Evolutionary conservation across 2,797 vertebrate genomes (phyloP), one percentile per base, ranked within the genome.

Genomic region (Melanotaenia nigrans): DNA sequence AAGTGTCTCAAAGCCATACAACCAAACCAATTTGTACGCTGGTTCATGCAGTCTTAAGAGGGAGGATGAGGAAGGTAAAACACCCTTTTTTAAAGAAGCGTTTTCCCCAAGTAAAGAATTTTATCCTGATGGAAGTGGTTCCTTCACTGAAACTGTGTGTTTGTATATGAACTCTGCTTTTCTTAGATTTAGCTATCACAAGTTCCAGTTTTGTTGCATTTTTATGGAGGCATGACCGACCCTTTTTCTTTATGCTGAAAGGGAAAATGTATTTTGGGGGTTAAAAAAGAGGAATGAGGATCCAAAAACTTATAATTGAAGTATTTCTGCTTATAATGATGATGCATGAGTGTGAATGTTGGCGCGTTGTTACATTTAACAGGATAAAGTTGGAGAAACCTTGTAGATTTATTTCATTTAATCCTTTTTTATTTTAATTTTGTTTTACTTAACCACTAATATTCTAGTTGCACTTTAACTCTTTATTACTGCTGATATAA

Each of bases 1-100:
- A 33, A 49, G 68, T 56, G 54, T 74, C 65, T 75, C 11, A 0
- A 53, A 71, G 73, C 62, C 56, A 33, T 14, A 67, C 62, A 71
- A 36, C 38, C 22, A 18, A 4, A 28, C 69, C 73, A 0, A 20
- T 81, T 58, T 40, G 42, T 53, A 20, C 25, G 49, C 28, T 36
- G 77, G 55, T 61, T 76, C 57, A 33, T n/a, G 18, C 35, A 62
- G 55, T 69, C 33, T 16, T 9, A 57, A 65, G 53, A 36, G 53
- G 32, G 30, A 64, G 11, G 25, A 36, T 33, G 62, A 12, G 28
- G 2, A 38, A 68, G 18, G 35, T n/a, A 20, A 68, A 51, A 22
- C 47, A 51, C n/a, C 47, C 10, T 25, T 12, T 22, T 47, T 47
- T 47, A 80, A 49, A 61, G 59, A 64, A 45, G 57, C n/a, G 30